A percentile compares a stretch with the other conserved stretches of the same genome.
These are phyloP conservation scores for Drosophila falleni DNA, from an alignment of 2,888 invertebrate genomes.

Conservation along the genomic window DNA sequence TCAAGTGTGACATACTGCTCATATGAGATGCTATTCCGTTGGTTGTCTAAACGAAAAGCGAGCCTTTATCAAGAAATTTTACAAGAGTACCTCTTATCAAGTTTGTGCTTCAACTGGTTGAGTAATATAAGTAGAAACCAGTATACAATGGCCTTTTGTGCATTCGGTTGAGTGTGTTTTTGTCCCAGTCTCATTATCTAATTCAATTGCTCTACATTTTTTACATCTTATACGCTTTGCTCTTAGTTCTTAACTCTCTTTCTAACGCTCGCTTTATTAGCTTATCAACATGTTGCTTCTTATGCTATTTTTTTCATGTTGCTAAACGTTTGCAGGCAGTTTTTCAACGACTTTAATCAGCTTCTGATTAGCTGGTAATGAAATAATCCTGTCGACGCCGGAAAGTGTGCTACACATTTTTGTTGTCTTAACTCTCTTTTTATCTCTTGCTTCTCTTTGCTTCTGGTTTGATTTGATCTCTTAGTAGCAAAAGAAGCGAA, in stretches of 20 bases:
- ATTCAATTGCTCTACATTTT: background rate
- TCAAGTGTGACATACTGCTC: constrained; percentile 11
- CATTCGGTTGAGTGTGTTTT: background rate
- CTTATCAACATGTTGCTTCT: constrained; percentile 3
- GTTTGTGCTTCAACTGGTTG: constrained; percentile 6
- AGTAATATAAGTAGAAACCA: background rate
- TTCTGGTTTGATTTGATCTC: constrained; percentile 38
- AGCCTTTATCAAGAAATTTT: background rate
- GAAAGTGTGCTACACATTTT: constrained; percentile 19
- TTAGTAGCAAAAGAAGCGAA: constrained; percentile 33
- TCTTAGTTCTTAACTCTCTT: background rate
- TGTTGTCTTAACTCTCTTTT: background rate
- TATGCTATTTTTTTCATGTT: background rate
- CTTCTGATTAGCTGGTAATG: constrained; percentile 26
- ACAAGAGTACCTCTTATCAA: background rate
- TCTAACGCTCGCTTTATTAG: background rate
- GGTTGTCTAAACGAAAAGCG: background rate
- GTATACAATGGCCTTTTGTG: background rate
- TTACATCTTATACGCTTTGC: too few species aligned
- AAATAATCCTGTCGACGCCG: constrained; percentile 5
- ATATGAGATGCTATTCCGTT: constrained; percentile 8
- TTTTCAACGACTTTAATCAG: constrained; percentile 6
- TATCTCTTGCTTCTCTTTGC: constrained; percentile 1
- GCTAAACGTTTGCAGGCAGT: too few species aligned
- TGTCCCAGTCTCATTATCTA: background rate